These are phyloP conservation scores for Pseudomyrmex sp. DNA, from an alignment of 1,140 invertebrate genomes.

Conservation along the genomic window DNA sequence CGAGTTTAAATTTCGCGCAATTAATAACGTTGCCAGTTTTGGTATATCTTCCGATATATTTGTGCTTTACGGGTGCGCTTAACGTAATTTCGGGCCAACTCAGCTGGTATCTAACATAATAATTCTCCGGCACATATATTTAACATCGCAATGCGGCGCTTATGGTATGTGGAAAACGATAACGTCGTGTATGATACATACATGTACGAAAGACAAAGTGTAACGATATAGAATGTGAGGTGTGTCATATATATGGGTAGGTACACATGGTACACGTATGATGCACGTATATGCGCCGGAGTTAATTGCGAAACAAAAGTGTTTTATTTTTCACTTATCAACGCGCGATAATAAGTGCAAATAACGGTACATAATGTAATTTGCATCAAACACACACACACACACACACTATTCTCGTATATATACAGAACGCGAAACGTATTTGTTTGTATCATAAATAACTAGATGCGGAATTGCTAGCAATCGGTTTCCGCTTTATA, in stretches of 20 bases:
- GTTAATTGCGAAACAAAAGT: conserved; percentile 2
- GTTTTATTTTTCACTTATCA: conserved; percentile 26
- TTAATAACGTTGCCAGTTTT: neutral
- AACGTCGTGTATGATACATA: conserved; percentile 17
- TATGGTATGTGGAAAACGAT: conserved; percentile 28
- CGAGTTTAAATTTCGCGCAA: neutral
- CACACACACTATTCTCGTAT: neutral
- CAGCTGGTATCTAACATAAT: neutral
- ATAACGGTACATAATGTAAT: too few species aligned
- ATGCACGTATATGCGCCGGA: too few species aligned
- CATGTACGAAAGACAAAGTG: conserved; percentile 4
- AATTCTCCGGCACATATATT: conserved; percentile 29
- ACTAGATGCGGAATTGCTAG: conserved; percentile 14
- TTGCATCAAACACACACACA: too few species aligned
- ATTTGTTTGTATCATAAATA: conserved; percentile 1
- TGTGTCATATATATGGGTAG: neutral
- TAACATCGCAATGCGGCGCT: conserved; percentile 35
- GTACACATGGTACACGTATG: neutral
- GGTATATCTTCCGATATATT: neutral
- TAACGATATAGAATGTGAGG: conserved; percentile 4
- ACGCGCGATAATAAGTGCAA: neutral
- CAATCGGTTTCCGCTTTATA: neutral
- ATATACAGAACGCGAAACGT: neutral
- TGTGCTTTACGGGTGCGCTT: neutral
- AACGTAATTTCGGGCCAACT: neutral